Evolutionary conservation across 2,888 invertebrate genomes (phyloP).

Genomic region (Geotrupes spiniger): DNA sequence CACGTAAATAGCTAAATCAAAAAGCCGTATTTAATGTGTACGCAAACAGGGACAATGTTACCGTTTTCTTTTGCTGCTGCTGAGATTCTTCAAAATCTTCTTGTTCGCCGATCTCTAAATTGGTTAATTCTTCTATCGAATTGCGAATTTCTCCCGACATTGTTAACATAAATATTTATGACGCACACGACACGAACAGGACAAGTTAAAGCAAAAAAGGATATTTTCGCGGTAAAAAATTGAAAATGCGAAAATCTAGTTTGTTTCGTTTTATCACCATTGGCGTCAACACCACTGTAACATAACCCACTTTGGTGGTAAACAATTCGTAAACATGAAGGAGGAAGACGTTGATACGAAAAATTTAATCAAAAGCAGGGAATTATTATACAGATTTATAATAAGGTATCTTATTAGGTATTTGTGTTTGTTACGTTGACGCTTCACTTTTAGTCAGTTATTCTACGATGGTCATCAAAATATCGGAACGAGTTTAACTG

Average conservation of each 20-base stretch:
- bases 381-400: slow-evolving; percentile 84
- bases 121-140: slow-evolving; percentile 24
- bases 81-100: slow-evolving; percentile 10
- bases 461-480: slow-evolving; percentile 96
- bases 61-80: slow-evolving; percentile 22
- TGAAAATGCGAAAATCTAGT: no score
- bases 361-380: slow-evolving; percentile 84
- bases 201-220: no score
- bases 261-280: no score
- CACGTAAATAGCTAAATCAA: slow-evolving; percentile 38
- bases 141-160: slow-evolving; percentile 22
- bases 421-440: neutral
- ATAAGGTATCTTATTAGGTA: slow-evolving; percentile 67
- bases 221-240: no score
- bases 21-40: slow-evolving; percentile 12
- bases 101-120: slow-evolving; percentile 7
- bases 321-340: slow-evolving; percentile 36
- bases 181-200: no score
- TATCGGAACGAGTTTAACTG: slow-evolving; percentile 82
- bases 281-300: no score
- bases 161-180: neutral
- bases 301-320: no score
- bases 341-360: slow-evolving; percentile 61
- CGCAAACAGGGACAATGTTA: slow-evolving; percentile 5
- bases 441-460: slow-evolving; percentile 72